phyloP scores from a whole-genome alignment of 2,797 vertebrate species.

The Austrolebias charrua region DNA sequence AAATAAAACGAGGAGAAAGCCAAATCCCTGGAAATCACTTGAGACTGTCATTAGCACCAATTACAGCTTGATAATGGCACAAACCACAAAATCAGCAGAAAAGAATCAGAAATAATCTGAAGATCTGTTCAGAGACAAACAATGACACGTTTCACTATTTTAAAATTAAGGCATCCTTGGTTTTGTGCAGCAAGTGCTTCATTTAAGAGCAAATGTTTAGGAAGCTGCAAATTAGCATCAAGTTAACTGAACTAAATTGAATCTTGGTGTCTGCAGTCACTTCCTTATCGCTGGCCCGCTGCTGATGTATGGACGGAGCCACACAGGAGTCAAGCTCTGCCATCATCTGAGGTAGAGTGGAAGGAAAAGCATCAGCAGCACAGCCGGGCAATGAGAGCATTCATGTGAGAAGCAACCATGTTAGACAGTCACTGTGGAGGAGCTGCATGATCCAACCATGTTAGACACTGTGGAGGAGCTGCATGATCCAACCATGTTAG shows the following conservation, averaged over 20 bases:
- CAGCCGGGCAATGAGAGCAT: too few relatives aligned
- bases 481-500: too few relatives aligned
- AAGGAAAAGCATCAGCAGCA: too few relatives aligned
- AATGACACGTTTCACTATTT: conserved; percentile 16
- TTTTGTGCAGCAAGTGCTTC: conserved; percentile 20
- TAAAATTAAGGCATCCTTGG: conserved; percentile 30
- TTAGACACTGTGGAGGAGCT: too few relatives aligned
- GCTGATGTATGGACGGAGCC: too few relatives aligned
- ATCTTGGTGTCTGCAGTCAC: not conserved
- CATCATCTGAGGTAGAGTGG: too few relatives aligned
- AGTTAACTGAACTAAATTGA: too few relatives aligned
- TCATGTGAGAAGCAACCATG: too few relatives aligned
- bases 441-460: too few relatives aligned
- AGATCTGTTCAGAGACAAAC: conserved; percentile 18
- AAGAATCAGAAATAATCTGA: conserved; percentile 4
- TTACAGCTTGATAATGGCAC: not conserved
- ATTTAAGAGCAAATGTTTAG: conserved; percentile 4
- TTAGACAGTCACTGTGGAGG: too few relatives aligned
- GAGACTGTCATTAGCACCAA: conserved; percentile 17
- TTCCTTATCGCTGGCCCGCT: not conserved
- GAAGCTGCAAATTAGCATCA: not conserved
- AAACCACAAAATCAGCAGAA: not conserved
- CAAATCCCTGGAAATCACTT: conserved; percentile 2
- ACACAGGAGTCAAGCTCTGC: too few relatives aligned
- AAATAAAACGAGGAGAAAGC: conserved; percentile 2